phyloP scores from a whole-genome alignment of 2,888 invertebrate species.

The Lasioglossum calceatum region DNA sequence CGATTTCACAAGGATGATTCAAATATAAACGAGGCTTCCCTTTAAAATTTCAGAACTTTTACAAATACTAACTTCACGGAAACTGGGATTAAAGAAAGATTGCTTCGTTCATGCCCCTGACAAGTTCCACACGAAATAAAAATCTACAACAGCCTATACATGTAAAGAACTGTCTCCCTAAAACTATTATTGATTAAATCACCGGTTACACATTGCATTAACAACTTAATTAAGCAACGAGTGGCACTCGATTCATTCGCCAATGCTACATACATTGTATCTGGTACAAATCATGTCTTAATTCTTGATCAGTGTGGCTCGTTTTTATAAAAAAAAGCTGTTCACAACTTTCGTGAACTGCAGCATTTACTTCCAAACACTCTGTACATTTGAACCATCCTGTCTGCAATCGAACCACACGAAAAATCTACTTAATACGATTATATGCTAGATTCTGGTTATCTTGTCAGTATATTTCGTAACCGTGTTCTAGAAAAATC shows the following conservation, averaged over 20 bases:
- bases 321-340: background rate
- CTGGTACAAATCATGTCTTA: background rate
- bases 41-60: background rate
- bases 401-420: background rate
- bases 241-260: background rate
- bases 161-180: background rate
- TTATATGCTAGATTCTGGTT: slow-evolving; percentile 2
- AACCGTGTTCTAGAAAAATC: background rate
- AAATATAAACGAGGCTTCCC: background rate
- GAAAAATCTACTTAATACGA: background rate
- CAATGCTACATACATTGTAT: background rate
- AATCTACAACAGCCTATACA: background rate
- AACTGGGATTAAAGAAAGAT: background rate
- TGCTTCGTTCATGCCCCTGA: background rate
- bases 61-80: background rate
- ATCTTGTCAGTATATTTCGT: background rate
- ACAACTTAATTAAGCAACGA: background rate
- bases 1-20: background rate
- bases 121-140: background rate
- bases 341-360: background rate
- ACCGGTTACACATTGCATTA: background rate
- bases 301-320: background rate
- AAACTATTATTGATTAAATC: background rate
- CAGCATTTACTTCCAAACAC: background rate
- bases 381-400: slow-evolving; percentile 3